Percentiles rank a stretch among this genome's conserved stretches.
Evolutionary conservation across 2,113 vertebrate species (phyloP).

Genomic region (Tympanuchus pallidicinctus): DNA sequence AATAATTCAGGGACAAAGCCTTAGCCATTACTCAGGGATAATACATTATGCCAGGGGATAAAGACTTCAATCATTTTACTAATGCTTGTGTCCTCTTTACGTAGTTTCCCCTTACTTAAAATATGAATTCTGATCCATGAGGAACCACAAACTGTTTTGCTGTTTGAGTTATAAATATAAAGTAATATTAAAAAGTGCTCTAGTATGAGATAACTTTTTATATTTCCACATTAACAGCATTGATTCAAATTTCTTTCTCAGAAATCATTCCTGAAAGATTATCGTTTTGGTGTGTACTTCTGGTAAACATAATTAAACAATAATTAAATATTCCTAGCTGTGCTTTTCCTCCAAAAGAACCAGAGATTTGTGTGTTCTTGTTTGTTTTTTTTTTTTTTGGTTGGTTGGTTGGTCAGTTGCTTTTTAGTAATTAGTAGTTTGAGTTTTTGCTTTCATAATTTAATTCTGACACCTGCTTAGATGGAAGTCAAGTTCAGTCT

Average conservation of each 20-base stretch:
- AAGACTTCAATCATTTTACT: neutral
- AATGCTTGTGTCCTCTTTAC: neutral
- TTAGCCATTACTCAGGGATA: neutral
- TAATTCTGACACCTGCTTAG: slow-evolving; percentile 35
- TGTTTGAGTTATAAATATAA: slow-evolving; percentile 14
- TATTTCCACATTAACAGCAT: neutral
- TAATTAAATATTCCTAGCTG: slow-evolving; percentile 61
- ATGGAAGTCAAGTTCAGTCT: slow-evolving; percentile 30
- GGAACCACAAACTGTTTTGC: neutral
- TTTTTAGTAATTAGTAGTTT: slow-evolving; percentile 23
- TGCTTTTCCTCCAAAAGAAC: slow-evolving; percentile 34
- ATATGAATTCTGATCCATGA: neutral
- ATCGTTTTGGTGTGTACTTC: neutral
- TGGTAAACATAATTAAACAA: slow-evolving; percentile 57
- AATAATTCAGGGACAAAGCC: neutral
- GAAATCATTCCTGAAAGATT: neutral
- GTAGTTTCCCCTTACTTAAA: neutral
- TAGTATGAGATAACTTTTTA: neutral
- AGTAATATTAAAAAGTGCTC: neutral
- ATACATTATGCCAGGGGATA: neutral
- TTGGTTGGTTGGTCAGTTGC: neutral
- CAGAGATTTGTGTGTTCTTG: neutral
- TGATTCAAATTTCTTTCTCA: slow-evolving; percentile 4
- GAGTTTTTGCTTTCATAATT: slow-evolving; percentile 43
- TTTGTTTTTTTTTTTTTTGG: no score